Percentiles rank a stretch among this genome's conserved stretches.
These are phyloP conservation scores for Myopa testacea DNA, from an alignment of 2,888 invertebrate genomes.

Conservation along the genomic window DNA sequence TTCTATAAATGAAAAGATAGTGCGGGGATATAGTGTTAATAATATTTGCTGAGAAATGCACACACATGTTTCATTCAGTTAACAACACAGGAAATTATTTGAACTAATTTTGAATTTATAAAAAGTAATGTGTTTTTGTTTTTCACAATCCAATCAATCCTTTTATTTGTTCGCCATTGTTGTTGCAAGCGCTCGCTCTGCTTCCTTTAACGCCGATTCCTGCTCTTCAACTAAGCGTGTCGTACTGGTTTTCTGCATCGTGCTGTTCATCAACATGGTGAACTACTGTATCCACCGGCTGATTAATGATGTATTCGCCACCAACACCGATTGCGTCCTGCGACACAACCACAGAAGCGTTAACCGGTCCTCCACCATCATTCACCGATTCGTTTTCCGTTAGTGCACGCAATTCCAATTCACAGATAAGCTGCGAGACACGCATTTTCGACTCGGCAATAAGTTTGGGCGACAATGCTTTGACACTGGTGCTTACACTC, in stretches of 20 bases:
- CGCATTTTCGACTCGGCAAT: slow-evolving; percentile 56
- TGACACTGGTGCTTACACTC: slow-evolving; percentile 55
- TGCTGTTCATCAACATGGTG: slow-evolving; percentile 40
- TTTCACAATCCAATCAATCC: neutral
- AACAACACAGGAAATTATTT: neutral
- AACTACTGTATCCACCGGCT: slow-evolving; percentile 39
- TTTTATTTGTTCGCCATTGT: neutral
- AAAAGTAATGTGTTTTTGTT: neutral
- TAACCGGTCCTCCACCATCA: slow-evolving; percentile 22
- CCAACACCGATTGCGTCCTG: slow-evolving; percentile 38
- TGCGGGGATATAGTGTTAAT: neutral
- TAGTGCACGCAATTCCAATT: slow-evolving; percentile 53
- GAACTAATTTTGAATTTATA: neutral
- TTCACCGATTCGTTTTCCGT: slow-evolving; percentile 48
- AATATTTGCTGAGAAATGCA: neutral
- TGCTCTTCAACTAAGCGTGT: slow-evolving; percentile 48
- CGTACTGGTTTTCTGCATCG: slow-evolving; percentile 44
- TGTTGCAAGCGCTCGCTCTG: neutral
- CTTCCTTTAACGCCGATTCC: neutral
- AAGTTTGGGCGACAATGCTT: slow-evolving; percentile 54
- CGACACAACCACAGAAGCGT: slow-evolving; percentile 45
- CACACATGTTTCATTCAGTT: neutral
- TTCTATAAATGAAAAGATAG: neutral
- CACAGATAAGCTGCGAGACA: slow-evolving; percentile 54
- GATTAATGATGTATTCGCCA: slow-evolving; percentile 47